Conservation (phyloP, 2,797 vertebrate species). For the Pithecia hirsuta region DNA sequence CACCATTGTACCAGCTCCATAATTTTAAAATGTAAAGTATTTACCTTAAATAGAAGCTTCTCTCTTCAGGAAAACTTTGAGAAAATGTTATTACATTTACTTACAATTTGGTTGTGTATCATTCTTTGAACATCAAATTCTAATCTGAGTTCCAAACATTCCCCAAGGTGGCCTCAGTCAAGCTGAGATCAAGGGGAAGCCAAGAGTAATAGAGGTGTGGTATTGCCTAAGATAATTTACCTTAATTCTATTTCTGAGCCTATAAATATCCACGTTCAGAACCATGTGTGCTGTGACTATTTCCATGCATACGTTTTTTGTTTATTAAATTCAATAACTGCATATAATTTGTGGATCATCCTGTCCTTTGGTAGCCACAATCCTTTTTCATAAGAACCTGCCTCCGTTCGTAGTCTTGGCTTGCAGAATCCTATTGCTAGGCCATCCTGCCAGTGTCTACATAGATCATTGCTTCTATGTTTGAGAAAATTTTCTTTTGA, state of each 20-base stretch:
- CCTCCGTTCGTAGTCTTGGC: background rate
- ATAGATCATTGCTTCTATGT: background rate
- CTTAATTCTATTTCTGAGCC: background rate
- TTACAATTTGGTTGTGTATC: background rate
- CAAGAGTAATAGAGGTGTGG: background rate
- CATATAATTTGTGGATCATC: background rate
- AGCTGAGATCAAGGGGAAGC: background rate
- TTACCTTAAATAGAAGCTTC: background rate
- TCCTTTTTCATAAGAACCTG: background rate
- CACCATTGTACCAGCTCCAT: background rate
- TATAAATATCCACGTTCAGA: background rate
- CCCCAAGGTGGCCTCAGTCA: background rate
- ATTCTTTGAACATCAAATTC: slow-evolving; percentile 32
- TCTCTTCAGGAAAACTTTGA: background rate
- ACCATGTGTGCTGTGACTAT: background rate
- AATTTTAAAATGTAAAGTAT: background rate
- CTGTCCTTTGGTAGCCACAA: background rate
- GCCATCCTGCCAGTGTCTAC: background rate
- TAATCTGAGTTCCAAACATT: slow-evolving; percentile 41
- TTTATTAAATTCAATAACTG: background rate
- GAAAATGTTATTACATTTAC: background rate
- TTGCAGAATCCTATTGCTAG: background rate
- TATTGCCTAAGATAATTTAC: background rate
- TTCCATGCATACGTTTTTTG: background rate
- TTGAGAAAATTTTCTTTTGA: background rate